These are phyloP conservation scores for Lasioglossum vierecki DNA, from an alignment of 2,888 invertebrate species.

Conservation along the genomic window DNA sequence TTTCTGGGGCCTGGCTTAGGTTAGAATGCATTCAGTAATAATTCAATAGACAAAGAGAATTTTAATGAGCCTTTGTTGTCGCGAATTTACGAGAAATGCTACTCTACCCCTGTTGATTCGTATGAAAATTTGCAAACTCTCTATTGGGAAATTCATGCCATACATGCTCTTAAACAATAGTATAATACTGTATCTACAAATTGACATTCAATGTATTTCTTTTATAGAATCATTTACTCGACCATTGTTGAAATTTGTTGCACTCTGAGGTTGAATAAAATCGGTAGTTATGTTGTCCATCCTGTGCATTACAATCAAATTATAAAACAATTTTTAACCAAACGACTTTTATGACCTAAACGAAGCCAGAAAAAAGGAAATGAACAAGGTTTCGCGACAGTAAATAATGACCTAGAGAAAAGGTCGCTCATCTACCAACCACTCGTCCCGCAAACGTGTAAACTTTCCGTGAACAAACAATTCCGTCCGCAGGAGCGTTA, in stretches of 20 bases:
- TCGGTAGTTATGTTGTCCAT: not conserved
- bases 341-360: not conserved
- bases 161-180: not conserved
- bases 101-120: not conserved
- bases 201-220: not conserved
- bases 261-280: not conserved
- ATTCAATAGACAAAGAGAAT: slow-evolving; percentile 1
- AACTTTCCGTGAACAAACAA: not conserved
- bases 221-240: not conserved
- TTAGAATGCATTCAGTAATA: not conserved
- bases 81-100: not conserved
- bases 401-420: not conserved
- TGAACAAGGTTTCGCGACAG: not conserved
- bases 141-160: not conserved
- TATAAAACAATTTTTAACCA: not conserved
- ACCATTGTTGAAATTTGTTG: not conserved
- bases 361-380: too few relatives aligned
- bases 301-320: not conserved
- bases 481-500: not conserved
- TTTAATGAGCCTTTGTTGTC: not conserved
- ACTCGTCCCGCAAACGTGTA: not conserved
- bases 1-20: not conserved
- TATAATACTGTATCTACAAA: not conserved
- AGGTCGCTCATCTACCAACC: not conserved
- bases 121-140: not conserved